Evolutionary conservation across 2,888 invertebrate genomes (phyloP).

Genomic region (Agyllia agylla): DNA sequence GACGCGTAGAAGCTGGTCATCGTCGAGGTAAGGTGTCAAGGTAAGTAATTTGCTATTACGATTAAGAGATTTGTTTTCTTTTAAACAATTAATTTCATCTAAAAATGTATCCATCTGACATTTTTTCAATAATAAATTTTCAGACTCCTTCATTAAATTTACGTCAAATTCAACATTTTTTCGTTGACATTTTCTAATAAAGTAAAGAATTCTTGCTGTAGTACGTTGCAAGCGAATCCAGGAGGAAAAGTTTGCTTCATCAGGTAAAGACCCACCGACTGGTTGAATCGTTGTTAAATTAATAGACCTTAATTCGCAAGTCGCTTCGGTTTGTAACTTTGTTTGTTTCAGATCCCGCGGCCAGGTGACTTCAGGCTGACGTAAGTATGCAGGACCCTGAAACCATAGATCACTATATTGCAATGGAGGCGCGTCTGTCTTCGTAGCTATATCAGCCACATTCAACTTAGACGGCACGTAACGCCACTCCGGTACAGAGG

Average conservation of each 20-base stretch:
- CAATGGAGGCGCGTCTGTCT: slow-evolving; percentile 1
- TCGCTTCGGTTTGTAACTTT: not conserved
- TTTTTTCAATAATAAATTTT: not conserved
- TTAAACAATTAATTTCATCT: not conserved
- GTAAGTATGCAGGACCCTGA: slow-evolving; percentile 25
- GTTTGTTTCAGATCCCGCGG: not conserved
- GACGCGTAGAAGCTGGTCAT: slow-evolving; percentile 7
- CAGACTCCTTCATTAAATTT: not conserved
- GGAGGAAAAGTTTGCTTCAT: slow-evolving; percentile 14
- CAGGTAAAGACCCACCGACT: not conserved
- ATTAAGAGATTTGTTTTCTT: not conserved
- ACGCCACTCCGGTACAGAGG: slow-evolving; percentile 23
- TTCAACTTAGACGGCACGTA: slow-evolving; percentile 22
- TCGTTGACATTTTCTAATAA: slow-evolving; percentile 20
- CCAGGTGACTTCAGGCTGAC: not conserved
- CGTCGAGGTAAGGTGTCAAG: slow-evolving; percentile 29
- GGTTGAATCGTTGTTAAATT: not conserved
- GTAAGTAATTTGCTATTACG: slow-evolving; percentile 2
- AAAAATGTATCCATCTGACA: not conserved
- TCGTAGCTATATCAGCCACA: slow-evolving; percentile 28
- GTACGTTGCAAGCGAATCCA: slow-evolving; percentile 1
- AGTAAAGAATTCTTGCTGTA: not conserved
- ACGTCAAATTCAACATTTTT: not conserved
- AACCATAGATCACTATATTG: slow-evolving; percentile 24
- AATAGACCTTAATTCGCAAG: not conserved